Percentiles rank a stretch among this genome's conserved stretches.
Evolutionary conservation across 2,113 vertebrate genomes (phyloP).

Genomic region (Pica pica): DNA sequence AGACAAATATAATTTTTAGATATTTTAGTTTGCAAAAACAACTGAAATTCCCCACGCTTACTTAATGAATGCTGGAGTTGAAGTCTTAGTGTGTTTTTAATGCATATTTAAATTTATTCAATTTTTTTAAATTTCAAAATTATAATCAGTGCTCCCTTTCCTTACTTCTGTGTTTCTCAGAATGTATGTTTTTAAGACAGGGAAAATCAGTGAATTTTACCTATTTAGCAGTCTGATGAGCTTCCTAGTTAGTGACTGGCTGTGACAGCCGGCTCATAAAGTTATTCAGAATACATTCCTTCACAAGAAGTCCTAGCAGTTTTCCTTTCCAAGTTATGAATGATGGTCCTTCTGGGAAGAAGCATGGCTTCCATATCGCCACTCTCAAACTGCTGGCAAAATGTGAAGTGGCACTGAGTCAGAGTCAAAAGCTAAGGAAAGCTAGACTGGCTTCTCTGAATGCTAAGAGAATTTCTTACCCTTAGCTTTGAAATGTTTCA

Average conservation of each 20-base stretch:
- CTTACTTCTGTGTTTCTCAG: background rate
- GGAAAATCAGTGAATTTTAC: background rate
- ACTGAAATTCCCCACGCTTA: background rate
- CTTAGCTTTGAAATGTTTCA: background rate
- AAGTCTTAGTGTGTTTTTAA: background rate
- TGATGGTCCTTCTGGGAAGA: background rate
- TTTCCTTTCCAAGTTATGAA: background rate
- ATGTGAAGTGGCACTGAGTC: background rate
- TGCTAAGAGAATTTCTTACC: background rate
- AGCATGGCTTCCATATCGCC: background rate
- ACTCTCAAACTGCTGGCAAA: background rate
- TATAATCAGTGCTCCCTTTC: background rate
- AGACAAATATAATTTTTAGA: background rate
- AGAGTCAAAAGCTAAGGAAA: background rate
- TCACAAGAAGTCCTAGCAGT: background rate
- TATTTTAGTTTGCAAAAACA: background rate
- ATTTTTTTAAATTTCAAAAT: background rate
- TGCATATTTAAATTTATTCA: background rate
- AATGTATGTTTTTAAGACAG: background rate
- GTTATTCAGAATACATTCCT: background rate
- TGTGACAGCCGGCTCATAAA: background rate
- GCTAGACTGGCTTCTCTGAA: background rate
- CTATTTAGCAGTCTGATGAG: accelerated
- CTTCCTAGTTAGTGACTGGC: background rate
- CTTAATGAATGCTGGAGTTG: background rate